Base-by-base conservation (phyloP, 2,113 vertebrate genomes). In the Meleagris gallopavo region DNA sequence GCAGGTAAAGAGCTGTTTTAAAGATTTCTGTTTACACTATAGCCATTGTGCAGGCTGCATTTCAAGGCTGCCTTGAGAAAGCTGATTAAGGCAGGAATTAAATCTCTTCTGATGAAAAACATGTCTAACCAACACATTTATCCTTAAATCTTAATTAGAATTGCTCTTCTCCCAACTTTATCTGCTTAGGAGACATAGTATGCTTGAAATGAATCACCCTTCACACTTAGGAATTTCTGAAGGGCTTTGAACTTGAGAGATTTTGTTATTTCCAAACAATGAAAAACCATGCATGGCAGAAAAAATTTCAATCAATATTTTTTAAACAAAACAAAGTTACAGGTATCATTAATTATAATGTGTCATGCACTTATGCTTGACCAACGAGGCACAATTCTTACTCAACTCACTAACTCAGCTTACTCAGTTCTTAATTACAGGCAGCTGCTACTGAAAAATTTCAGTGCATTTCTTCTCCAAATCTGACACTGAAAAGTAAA, bases 21-120 rank as follows among this genome's bases (percentile, higher is more conserved):
- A 89, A 83, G 32, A 83, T n/a, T 86, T 74, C 71, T 92, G 15
- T 72, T 92, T 81, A 86, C 10, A 62, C 32, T 97, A 67, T 4
- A 61, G 32, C 36, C 50, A 69, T 84, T 76, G 55, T 86, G 93
- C 46, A 77, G 60, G 30, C n/a, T 34, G 84, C 40, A 34, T 82
- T 92, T 95, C 90, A 95, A 89, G 41, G 38, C 8, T 13, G 0
- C 19, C 72, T 84, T 66, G 29, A 88, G 46, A 84, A 17, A 67
- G 27, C 6, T 84, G 52, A 77, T 77, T 65, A 84, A 69, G 34
- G 24, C 70, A 81, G 48, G 36, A 95, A 88, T 50, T 41, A 61
- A 83, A 90, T n/a, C 25, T 25, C 54, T 61, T 61, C 3, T 18
- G 77, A 81, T 2, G 5, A 90, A 95, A 90, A n/a, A 0, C 24